Conservation (phyloP, 2,888 invertebrate genomes). For the Linyphia triangularis region DNA sequence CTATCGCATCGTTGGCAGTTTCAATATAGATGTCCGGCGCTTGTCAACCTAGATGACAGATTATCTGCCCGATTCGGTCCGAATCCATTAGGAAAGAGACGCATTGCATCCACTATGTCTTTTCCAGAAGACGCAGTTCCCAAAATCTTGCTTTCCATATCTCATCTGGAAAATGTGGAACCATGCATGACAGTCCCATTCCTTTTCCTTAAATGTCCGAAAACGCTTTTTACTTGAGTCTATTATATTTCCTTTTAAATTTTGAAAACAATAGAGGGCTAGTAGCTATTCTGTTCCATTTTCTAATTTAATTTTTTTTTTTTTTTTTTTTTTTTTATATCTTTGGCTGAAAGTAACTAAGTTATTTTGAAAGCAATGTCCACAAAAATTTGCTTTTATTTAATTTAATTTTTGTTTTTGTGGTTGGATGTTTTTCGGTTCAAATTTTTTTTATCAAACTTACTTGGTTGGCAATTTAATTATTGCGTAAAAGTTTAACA, state of each 20-base stretch:
- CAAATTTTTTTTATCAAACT: neutral
- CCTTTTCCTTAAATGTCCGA: neutral
- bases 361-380: neutral
- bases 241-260: neutral
- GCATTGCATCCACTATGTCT: neutral
- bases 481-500: too few species aligned
- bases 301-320: neutral
- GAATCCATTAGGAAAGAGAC: constrained; percentile 32
- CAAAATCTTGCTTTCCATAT: neutral
- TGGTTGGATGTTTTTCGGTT: too few species aligned
- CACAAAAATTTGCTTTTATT: neutral
- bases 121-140: neutral
- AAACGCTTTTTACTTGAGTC: neutral
- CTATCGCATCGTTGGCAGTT: constrained; percentile 20
- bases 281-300: neutral
- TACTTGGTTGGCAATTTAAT: too few species aligned
- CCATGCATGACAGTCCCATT: neutral
- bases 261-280: neutral
- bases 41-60: constrained; percentile 29
- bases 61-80: constrained; percentile 36
- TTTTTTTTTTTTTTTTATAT: neutral
- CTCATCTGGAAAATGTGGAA: neutral
- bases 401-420: neutral
- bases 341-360: neutral
- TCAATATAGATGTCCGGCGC: constrained; percentile 49